Evolutionary conservation across 2,797 vertebrate species (phyloP).

Genomic region (Mormyrus hasselquistii): DNA sequence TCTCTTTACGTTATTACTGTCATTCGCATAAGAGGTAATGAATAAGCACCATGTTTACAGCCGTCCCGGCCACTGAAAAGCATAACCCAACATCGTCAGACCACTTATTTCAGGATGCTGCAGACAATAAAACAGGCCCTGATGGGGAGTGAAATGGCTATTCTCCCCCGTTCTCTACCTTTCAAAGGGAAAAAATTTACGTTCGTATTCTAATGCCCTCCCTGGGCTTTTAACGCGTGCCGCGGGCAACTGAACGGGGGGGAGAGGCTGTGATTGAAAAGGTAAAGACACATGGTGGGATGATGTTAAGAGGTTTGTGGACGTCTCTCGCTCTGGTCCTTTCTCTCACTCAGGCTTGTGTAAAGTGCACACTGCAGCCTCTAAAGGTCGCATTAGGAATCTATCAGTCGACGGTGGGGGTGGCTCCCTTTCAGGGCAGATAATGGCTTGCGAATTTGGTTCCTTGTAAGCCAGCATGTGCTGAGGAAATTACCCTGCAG

Average conservation of each 20-base stretch:
- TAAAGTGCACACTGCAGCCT: constrained; percentile 32
- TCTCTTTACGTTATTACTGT: neutral
- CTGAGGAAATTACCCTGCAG: constrained; percentile 6
- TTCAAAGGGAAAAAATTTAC: constrained; percentile 29
- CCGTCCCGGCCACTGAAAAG: neutral
- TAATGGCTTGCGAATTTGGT: constrained; percentile 16
- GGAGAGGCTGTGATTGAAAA: constrained; percentile 12
- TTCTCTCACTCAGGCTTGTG: constrained; percentile 30
- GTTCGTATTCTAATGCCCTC: constrained; percentile 42
- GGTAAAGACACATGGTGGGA: constrained; percentile 1
- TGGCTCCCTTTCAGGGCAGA: constrained; percentile 8
- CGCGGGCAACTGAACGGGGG: constrained; percentile 14
- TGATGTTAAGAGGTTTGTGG: constrained; percentile 40
- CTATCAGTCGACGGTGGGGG: constrained; percentile 17
- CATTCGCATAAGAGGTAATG: constrained; percentile 14
- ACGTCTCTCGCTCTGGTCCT: constrained; percentile 21
- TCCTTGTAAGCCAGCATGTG: constrained; percentile 4
- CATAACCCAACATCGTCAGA: neutral
- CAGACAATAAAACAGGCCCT: neutral
- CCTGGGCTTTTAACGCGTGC: constrained; percentile 28
- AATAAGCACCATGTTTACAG: constrained; percentile 9
- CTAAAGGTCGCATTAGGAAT: constrained; percentile 30
- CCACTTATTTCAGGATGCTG: constrained; percentile 9
- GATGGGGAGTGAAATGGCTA: neutral
- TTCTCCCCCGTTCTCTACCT: constrained; percentile 30